Conservation (phyloP, 2,888 invertebrate genomes). For the Heliconius ismenius region DNA sequence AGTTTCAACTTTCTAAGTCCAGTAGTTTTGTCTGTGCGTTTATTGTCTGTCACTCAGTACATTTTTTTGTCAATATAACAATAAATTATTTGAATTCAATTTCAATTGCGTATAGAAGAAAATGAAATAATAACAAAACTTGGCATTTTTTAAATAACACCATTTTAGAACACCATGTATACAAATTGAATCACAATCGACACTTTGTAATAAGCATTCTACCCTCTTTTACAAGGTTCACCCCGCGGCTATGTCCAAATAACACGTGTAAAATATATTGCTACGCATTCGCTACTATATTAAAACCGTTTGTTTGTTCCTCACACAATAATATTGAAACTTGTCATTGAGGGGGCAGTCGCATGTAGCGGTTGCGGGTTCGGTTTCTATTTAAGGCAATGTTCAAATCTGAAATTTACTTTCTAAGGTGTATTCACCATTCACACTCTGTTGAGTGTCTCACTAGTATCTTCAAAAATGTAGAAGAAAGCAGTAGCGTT, state of each 20-base stretch:
- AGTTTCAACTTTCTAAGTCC: too few species aligned
- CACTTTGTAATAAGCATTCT: slow-evolving; percentile 15
- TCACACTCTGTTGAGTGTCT: too few species aligned
- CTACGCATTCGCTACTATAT: neutral
- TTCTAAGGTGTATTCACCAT: too few species aligned
- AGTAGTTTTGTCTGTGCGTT: too few species aligned
- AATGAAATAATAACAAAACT: neutral
- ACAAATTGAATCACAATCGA: slow-evolving; percentile 20
- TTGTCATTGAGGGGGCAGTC: too few species aligned
- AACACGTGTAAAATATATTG: slow-evolving; percentile 8
- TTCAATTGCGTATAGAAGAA: neutral
- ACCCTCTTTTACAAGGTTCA: neutral
- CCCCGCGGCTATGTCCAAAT: slow-evolving; percentile 22
- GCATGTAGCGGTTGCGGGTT: neutral
- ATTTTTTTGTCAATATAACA: too few species aligned
- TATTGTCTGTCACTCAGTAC: too few species aligned
- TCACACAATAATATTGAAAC: neutral
- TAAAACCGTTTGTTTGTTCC: slow-evolving; percentile 4
- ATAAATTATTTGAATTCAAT: neutral
- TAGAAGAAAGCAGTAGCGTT: neutral
- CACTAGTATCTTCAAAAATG: too few species aligned
- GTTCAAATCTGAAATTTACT: neutral
- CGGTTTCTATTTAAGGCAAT: neutral
- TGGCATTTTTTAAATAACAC: neutral
- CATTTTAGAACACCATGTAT: neutral